Evolutionary conservation across 2,888 invertebrate genomes (phyloP), one percentile per base, ranked within the genome.

Genomic region (Nematopogon swammerdamellus): DNA sequence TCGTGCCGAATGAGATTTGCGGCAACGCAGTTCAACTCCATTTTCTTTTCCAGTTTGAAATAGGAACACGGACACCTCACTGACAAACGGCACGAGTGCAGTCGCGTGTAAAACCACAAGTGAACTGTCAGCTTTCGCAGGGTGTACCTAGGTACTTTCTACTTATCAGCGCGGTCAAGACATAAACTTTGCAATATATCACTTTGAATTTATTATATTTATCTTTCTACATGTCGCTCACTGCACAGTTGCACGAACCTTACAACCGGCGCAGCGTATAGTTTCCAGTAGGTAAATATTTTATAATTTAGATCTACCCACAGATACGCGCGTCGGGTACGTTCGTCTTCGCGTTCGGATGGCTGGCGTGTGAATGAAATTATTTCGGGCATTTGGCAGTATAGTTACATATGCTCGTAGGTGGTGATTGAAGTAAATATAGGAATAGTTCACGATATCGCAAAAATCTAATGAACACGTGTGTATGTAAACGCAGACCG

Each of bases 21-120:
- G 48, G 74, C 64, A 59, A 76, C 63, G 55, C 75, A 75, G 58
- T 75, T 76, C 49, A 79, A 60, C 59, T 79, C 76, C 80, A 80
- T 80, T 60, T 64, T 46, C 47, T 16, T 3, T 20, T 14, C 11
- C n/a, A 19, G 19, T 45, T 19, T 5, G 19, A 6, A 19, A 64
- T 44, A 46, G 19, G 5, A 19, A 64, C 45, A 46, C 46, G 20
- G 55, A 54, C 51, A 47, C 30, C 11, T 19, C 45, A 25, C 36
- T 36, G 3, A 36, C 36, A 14, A 14, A 4, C 3, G 36, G 11
- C 8, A 36, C 25, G 25, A 25, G 25, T 8, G 25, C 36, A 36
- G 36, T 8, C 36, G 36, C 36, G 3, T 4, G 11, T 8, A 36
- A 3, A 3, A 14, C 14, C n/a, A 14, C 36, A 36, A 36, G 14